These are phyloP conservation scores for Elephantulus edwardii DNA, from an alignment of 2,113 vertebrate genomes.

Conservation along the genomic window DNA sequence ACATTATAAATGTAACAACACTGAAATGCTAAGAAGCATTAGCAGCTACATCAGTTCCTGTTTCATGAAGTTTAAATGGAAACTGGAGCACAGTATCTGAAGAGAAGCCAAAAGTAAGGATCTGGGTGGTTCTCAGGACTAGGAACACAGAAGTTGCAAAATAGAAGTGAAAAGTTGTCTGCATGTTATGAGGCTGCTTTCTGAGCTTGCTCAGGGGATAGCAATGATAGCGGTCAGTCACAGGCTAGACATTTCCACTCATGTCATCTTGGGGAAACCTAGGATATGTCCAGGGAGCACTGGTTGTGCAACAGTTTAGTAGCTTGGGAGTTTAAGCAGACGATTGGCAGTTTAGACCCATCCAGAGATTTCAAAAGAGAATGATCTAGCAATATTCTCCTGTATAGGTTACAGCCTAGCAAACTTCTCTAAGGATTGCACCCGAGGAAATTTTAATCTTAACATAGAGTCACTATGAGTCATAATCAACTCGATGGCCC, in stretches of 20 bases:
- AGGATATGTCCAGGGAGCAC: neutral
- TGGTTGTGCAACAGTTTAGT: neutral
- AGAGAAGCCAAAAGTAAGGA: neutral
- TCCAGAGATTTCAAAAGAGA: neutral
- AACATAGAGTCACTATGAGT: neutral
- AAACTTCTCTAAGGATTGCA: neutral
- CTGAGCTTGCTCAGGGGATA: neutral
- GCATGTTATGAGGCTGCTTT: neutral
- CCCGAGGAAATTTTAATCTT: neutral
- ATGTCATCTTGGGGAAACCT: neutral
- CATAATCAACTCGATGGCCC: neutral
- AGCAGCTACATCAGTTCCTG: slow-evolving; percentile 14
- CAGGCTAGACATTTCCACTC: neutral
- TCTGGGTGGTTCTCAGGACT: neutral
- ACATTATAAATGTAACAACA: slow-evolving; percentile 69
- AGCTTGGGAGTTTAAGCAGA: neutral
- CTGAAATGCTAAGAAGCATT: slow-evolving; percentile 56
- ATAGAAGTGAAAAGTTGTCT: neutral
- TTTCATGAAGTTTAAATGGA: slow-evolving; percentile 14
- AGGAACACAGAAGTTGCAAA: neutral
- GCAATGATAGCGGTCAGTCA: too few relatives aligned
- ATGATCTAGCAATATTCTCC: neutral
- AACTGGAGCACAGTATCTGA: slow-evolving; percentile 31
- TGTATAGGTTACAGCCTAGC: neutral
- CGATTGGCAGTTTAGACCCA: neutral